phyloP scores from a whole-genome alignment of 2,113 vertebrate genomes.

The Spermophilus dauricus region DNA sequence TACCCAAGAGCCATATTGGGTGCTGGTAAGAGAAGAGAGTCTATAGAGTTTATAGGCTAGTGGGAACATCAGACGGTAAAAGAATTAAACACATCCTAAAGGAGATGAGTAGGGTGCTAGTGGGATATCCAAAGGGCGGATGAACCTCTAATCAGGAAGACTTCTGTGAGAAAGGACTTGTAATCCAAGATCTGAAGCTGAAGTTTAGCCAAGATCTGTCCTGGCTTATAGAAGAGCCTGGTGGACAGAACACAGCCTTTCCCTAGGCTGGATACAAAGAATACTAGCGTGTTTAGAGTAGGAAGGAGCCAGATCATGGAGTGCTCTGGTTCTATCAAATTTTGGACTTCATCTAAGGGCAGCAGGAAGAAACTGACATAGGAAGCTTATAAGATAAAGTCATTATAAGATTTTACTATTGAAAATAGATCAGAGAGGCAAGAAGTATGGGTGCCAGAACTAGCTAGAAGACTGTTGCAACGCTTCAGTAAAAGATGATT shows the following conservation, averaged over 20 bases:
- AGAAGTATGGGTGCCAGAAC: background rate
- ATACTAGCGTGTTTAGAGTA: background rate
- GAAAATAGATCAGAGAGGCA: background rate
- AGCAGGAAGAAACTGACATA: conserved; percentile 20
- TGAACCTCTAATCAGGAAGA: background rate
- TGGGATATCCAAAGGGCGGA: background rate
- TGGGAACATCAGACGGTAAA: background rate
- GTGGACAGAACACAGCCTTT: background rate
- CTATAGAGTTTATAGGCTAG: background rate
- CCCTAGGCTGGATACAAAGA: background rate
- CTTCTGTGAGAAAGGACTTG: background rate
- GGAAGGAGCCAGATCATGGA: background rate
- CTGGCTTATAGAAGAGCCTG: background rate
- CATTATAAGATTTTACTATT: background rate
- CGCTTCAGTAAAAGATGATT: background rate
- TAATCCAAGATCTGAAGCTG: background rate
- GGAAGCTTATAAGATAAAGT: background rate
- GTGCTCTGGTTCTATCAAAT: background rate
- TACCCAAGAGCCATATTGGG: background rate
- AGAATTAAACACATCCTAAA: background rate
- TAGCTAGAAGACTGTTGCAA: background rate
- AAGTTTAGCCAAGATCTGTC: rapidly evolving
- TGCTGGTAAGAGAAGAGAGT: background rate
- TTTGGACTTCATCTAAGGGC: background rate
- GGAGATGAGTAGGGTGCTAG: background rate